Conservation (phyloP, 2,797 vertebrate genomes). For the Hippoglossus hippoglossus region DNA sequence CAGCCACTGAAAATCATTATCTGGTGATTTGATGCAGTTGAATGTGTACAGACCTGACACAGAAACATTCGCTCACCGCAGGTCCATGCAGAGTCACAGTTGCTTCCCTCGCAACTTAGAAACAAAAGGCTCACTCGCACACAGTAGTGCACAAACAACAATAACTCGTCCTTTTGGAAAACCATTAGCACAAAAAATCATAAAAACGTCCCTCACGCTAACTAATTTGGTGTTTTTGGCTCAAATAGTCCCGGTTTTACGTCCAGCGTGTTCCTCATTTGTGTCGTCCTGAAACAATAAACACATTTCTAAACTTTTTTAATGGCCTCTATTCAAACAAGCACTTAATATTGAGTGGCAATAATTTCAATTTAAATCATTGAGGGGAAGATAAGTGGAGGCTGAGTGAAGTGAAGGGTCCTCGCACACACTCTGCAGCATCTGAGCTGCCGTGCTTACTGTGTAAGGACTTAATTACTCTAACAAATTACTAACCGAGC, state of each 20-base stretch:
- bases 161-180: constrained; percentile 16
- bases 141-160: constrained; percentile 57
- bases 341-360: constrained; percentile 26
- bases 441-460: constrained; percentile 57
- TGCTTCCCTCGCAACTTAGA: constrained; percentile 34
- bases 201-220: constrained; percentile 2
- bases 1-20: constrained; percentile 52
- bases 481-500: constrained; percentile 73
- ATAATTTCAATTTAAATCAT: constrained; percentile 42
- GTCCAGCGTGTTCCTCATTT: constrained; percentile 17
- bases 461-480: constrained; percentile 72
- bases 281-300: constrained; percentile 32
- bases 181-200: constrained; percentile 34
- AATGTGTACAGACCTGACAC: constrained; percentile 44
- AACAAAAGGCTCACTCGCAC: constrained; percentile 28
- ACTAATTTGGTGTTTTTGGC: constrained; percentile 26
- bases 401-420: constrained; percentile 42
- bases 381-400: constrained; percentile 20
- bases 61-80: constrained; percentile 63
- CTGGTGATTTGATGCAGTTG: constrained; percentile 40
- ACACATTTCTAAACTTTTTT: constrained; percentile 34
- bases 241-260: constrained; percentile 16
- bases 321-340: constrained; percentile 35
- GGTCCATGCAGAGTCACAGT: constrained; percentile 45
- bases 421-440: constrained; percentile 40